Conservation (phyloP, 2,888 invertebrate species). For the Oxycera nigricornis region DNA sequence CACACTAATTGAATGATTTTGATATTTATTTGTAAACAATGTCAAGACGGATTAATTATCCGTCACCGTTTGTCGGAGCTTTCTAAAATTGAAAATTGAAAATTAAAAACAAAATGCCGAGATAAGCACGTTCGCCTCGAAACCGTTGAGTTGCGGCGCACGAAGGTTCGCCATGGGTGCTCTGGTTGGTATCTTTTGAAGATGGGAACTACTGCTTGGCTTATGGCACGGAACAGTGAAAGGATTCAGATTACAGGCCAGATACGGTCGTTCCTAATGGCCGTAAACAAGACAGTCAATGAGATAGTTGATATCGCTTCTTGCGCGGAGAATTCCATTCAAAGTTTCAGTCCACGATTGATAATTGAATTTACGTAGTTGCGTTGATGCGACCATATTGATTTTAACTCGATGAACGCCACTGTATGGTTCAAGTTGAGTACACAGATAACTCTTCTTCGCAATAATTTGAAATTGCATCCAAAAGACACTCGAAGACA, state of each 20-base stretch:
- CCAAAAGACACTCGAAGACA: too few species aligned
- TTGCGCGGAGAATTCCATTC: constrained; percentile 27
- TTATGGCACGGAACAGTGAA: too few species aligned
- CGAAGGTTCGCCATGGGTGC: neutral
- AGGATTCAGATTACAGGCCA: neutral
- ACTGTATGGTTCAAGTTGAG: too few species aligned
- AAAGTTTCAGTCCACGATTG: neutral
- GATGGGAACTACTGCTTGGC: too few species aligned
- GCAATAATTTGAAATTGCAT: too few species aligned
- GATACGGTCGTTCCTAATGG: neutral
- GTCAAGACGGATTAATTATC: constrained; percentile 41
- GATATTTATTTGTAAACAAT: constrained; percentile 43
- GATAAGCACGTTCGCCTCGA: constrained; percentile 12
- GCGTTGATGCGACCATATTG: too few species aligned
- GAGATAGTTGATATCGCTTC: neutral
- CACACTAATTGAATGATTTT: constrained; percentile 40
- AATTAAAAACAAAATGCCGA: constrained; percentile 11
- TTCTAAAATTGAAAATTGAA: constrained; percentile 26
- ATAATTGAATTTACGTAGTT: too few species aligned
- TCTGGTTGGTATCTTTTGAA: too few species aligned
- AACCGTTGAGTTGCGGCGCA: neutral
- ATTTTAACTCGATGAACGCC: too few species aligned
- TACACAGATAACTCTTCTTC: too few species aligned
- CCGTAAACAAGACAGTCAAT: constrained; percentile 12
- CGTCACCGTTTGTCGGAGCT: constrained; percentile 30